Evolutionary conservation across 2,888 invertebrate species (phyloP), one percentile per base, ranked within the genome.

Genomic region (Philhelius pedissequus): DNA sequence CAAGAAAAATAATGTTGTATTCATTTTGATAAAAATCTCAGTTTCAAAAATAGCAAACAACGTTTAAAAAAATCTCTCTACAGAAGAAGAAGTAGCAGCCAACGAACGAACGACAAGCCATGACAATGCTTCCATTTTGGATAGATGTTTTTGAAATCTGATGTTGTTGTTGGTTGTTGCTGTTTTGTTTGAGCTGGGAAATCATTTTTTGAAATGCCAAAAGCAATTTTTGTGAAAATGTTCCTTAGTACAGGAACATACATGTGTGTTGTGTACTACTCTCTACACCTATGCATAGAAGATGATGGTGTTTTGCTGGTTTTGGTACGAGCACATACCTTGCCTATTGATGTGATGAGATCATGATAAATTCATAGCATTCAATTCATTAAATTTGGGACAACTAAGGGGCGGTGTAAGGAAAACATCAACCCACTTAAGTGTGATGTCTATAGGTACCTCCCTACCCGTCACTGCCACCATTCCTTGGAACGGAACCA

Each of bases 11-110:
- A 75, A 32, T 56, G 32, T 32, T 32, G 66, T 80, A 71, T 76
- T 80, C 58, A 62, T 75, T 76, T 68, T 62, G 80, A 84, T 84
- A 76, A 68, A 60, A 25, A 76, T 76, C 81, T 69, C 54, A 48
- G 54, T 45, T 52, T 43, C 56, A 50, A 52, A 50, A 50, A 60
- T 35, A 35, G 27, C 45, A 6, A 62, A 48, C 40, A 50, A 32
- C 66, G 50, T 68, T 68, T 40, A 64, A 64, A 38, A 43, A 60
- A n/a, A n/a, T n/a, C n/a, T 27, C 9, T 64, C 18, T 18, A 15
- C 35, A 35, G 30, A 56, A 35, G 20, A 30, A 27, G 52, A 52
- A 52, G 52, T 52, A 27, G 27, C 30, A 48, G n/a, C n/a, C n/a
- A n/a, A n/a, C n/a, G n/a, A n/a, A n/a, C n/a, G n/a, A n/a, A 48